A percentile compares a stretch with the other conserved stretches of the same genome.
Evolutionary conservation across 1,140 invertebrate species (phyloP).

Genomic region (Spodoptera litura): DNA sequence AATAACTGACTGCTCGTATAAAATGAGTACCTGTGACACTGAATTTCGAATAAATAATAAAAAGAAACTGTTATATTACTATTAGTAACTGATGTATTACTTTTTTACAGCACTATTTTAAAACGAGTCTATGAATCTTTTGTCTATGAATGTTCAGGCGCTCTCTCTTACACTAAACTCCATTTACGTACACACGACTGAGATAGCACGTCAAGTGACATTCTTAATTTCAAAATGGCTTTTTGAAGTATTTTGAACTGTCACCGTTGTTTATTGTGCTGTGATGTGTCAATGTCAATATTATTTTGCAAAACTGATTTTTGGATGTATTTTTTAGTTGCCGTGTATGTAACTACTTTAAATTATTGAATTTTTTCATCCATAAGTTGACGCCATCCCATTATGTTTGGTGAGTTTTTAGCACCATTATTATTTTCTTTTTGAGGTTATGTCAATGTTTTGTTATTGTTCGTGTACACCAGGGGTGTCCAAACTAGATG

Average conservation of each 20-base stretch:
- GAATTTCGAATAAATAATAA: too few species aligned
- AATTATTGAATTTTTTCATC: neutral
- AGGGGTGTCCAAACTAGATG: too few species aligned
- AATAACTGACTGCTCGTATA: too few species aligned
- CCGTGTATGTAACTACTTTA: neutral
- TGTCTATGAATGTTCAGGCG: too few species aligned
- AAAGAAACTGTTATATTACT: too few species aligned
- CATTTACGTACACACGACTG: neutral
- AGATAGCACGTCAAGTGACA: neutral
- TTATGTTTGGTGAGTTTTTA: slow-evolving; percentile 12
- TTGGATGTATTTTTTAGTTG: neutral
- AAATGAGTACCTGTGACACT: too few species aligned
- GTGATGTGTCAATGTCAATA: slow-evolving; percentile 29
- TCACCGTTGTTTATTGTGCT: neutral
- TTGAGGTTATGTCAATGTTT: slow-evolving; percentile 28
- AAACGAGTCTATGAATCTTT: too few species aligned
- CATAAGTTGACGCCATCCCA: neutral
- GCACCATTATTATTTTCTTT: neutral
- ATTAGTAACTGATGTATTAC: too few species aligned
- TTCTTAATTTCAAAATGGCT: neutral
- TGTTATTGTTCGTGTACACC: slow-evolving; percentile 21
- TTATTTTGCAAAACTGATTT: neutral
- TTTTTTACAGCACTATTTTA: too few species aligned
- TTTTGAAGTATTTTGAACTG: neutral
- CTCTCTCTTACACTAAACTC: too few species aligned